These are phyloP conservation scores for Amblyjoppa fuscipennis DNA, from an alignment of 2,888 invertebrate species.

Conservation along the genomic window DNA sequence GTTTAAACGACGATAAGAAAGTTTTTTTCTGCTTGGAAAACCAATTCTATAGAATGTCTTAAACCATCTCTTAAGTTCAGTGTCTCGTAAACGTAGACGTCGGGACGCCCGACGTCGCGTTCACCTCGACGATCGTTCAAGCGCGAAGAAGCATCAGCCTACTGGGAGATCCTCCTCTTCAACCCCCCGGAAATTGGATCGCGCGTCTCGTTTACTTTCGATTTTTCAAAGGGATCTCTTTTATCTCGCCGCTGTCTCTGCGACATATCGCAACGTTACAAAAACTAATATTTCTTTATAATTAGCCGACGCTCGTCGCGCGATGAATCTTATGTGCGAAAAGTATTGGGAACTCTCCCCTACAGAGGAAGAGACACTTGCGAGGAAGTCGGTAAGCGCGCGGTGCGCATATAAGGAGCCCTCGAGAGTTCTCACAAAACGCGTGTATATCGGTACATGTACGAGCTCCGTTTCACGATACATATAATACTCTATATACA, in stretches of 20 bases:
- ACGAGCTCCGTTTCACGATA: conserved; percentile 9
- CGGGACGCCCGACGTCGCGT: conserved; percentile 42
- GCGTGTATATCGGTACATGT: background rate
- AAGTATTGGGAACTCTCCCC: conserved; percentile 5
- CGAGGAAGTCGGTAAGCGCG: background rate
- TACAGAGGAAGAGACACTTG: background rate
- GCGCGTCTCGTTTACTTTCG: conserved; percentile 61
- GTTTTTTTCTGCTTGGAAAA: background rate
- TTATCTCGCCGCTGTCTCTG: conserved; percentile 50
- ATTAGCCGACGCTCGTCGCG: conserved; percentile 24
- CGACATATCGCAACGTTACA: conserved; percentile 40
- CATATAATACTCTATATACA: conserved; percentile 6
- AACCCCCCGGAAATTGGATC: conserved; percentile 65
- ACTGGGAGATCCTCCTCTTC: conserved; percentile 6
- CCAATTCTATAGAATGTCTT: background rate
- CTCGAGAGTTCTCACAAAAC: background rate
- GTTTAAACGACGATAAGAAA: background rate
- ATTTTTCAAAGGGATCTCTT: conserved; percentile 57
- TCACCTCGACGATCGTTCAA: conserved; percentile 57
- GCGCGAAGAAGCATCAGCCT: conserved; percentile 60
- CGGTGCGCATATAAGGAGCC: background rate
- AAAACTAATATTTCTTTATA: conserved; percentile 54
- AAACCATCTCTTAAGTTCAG: background rate
- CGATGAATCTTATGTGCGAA: conserved; percentile 10
- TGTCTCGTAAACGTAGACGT: conserved; percentile 23